phyloP scores from a whole-genome alignment of 2,888 invertebrate genomes.

The Augochlorella aurata region DNA sequence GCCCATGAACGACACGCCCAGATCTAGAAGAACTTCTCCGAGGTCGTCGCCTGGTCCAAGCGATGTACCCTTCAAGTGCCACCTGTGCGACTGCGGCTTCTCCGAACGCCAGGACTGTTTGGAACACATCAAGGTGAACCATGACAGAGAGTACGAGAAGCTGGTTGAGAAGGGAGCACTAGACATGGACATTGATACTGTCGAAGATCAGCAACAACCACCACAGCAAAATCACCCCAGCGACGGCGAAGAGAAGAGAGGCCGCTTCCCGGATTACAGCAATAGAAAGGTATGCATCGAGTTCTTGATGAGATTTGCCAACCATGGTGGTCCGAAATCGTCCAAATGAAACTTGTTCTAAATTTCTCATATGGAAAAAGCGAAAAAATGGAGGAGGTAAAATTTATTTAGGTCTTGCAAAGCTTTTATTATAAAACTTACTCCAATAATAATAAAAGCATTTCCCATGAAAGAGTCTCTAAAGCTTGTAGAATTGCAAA shows the following conservation, averaged over 20 bases:
- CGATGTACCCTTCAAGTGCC: constrained; percentile 94
- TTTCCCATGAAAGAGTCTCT: no score
- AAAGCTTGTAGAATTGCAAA: no score
- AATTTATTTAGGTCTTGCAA: no score
- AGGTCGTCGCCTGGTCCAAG: constrained; percentile 81
- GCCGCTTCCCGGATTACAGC: constrained; percentile 93
- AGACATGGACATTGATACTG: constrained; percentile 84
- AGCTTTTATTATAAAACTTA: no score
- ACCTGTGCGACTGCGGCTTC: constrained; percentile 94
- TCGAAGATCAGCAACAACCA: constrained; percentile 81
- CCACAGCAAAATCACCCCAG: constrained; percentile 84
- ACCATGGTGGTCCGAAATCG: no score
- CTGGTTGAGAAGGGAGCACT: constrained; percentile 92
- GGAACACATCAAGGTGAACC: constrained; percentile 90
- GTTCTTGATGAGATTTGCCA: background rate
- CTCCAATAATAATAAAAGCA: no score
- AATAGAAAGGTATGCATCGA: constrained; percentile 88
- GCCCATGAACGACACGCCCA: constrained; percentile 60
- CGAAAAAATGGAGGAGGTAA: no score
- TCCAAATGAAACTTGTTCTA: no score
- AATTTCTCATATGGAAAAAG: no score
- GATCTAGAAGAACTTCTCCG: constrained; percentile 74
- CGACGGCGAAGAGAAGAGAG: constrained; percentile 88
- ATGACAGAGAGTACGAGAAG: constrained; percentile 90
- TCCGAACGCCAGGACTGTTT: constrained; percentile 90